Conservation (phyloP, 1,140 invertebrate species). For the Chelonus insularis region DNA sequence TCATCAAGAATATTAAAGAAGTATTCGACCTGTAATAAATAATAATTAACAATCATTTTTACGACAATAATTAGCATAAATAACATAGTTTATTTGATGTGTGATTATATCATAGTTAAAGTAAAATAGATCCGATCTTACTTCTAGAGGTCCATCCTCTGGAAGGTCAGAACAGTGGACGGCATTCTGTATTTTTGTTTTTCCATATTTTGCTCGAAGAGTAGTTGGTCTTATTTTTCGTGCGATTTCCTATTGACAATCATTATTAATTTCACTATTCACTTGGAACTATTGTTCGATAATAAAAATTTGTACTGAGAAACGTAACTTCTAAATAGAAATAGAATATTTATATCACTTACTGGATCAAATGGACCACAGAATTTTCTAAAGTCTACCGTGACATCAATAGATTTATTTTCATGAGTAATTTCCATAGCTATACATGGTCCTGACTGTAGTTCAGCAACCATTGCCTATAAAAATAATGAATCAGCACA, state of each 20-base stretch:
- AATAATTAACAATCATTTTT: background rate
- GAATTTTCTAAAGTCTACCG: slow-evolving; percentile 78
- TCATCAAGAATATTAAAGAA: slow-evolving; percentile 73
- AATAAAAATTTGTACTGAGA: too few relatives aligned
- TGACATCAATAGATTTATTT: slow-evolving; percentile 64
- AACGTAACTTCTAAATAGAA: too few relatives aligned
- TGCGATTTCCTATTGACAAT: slow-evolving; percentile 84
- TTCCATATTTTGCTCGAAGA: slow-evolving; percentile 82
- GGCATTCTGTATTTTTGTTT: slow-evolving; percentile 82
- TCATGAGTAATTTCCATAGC: slow-evolving; percentile 80
- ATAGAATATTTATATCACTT: slow-evolving; percentile 50
- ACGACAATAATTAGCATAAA: too few relatives aligned
- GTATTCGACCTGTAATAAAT: slow-evolving; percentile 65
- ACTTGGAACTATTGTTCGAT: too few relatives aligned
- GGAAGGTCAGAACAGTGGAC: slow-evolving; percentile 91
- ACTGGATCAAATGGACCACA: slow-evolving; percentile 88
- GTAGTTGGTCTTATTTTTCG: slow-evolving; percentile 80
- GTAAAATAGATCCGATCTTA: slow-evolving; percentile 37
- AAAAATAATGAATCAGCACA: slow-evolving; percentile 36
- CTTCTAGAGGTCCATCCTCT: slow-evolving; percentile 83
- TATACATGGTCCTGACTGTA: slow-evolving; percentile 81
- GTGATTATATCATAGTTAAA: background rate
- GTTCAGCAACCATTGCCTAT: slow-evolving; percentile 80
- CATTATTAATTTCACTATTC: too few relatives aligned
- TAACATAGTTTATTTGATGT: too few relatives aligned